phyloP scores from a whole-genome alignment of 2,888 invertebrate species.

The Pegoplata infirma region DNA sequence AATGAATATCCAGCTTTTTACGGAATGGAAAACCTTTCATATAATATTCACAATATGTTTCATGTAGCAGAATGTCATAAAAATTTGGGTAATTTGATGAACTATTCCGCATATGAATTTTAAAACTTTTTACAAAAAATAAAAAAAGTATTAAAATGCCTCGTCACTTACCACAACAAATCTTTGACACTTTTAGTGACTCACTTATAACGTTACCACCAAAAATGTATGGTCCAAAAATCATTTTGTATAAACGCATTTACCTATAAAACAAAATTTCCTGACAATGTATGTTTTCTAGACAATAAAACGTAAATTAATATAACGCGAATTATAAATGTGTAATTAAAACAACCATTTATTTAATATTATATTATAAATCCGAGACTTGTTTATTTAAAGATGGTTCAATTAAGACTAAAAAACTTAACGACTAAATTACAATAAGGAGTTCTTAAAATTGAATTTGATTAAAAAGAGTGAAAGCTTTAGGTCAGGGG shows the following conservation, averaged over 20 bases:
- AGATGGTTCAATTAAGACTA: too few species aligned
- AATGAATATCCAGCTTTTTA: background rate
- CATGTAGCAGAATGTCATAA: background rate
- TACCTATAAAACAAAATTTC: background rate
- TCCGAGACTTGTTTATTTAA: too few species aligned
- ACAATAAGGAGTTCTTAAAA: too few species aligned
- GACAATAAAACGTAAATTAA: background rate
- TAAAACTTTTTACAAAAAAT: too few species aligned
- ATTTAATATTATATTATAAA: too few species aligned
- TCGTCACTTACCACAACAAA: too few species aligned
- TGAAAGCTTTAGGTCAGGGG: too few species aligned
- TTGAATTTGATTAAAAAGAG: too few species aligned
- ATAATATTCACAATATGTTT: too few species aligned
- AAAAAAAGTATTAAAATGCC: constrained; percentile 2
- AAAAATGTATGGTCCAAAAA: background rate
- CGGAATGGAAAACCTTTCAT: background rate
- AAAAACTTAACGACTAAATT: too few species aligned
- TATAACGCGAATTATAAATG: background rate
- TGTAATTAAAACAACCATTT: too few species aligned
- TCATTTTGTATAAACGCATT: background rate
- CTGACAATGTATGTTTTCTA: background rate
- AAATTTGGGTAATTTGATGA: background rate
- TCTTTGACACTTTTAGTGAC: background rate
- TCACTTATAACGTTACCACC: background rate
- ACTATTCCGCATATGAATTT: too few species aligned